phyloP scores from a whole-genome alignment of 2,113 vertebrate species.

The Callionymus lyra region DNA sequence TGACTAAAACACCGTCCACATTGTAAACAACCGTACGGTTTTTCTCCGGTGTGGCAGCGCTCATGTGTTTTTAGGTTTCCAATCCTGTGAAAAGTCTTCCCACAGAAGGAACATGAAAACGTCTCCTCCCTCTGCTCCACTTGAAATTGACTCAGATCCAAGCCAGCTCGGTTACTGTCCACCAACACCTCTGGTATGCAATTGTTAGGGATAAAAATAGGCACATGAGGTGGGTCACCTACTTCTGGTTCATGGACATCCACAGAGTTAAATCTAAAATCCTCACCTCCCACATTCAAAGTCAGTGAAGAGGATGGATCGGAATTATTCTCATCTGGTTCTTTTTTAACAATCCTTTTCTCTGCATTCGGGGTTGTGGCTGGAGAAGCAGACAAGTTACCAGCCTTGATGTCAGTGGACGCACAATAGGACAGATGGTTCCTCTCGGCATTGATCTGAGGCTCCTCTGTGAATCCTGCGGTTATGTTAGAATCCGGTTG shows the following conservation, averaged over 20 bases:
- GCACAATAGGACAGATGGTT: not conserved
- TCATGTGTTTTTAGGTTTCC: constrained; percentile 65
- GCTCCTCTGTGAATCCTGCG: too few species aligned
- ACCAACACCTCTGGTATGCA: too few species aligned
- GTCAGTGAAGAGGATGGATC: constrained; percentile 5
- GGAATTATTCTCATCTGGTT: constrained; percentile 11
- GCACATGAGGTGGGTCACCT: constrained; percentile 6
- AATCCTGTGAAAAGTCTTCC: constrained; percentile 58
- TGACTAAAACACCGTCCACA: constrained; percentile 65
- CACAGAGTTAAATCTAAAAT: constrained; percentile 29
- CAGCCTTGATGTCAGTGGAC: too few species aligned
- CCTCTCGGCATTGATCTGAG: constrained; percentile 8
- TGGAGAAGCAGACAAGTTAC: too few species aligned
- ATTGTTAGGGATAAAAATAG: constrained; percentile 12
- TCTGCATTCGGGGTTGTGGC: too few species aligned
- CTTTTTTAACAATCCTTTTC: constrained; percentile 28
- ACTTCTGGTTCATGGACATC: constrained; percentile 3
- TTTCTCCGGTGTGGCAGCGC: constrained; percentile 66
- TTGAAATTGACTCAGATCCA: constrained; percentile 15
- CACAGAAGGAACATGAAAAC: constrained; percentile 53
- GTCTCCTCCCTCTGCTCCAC: constrained; percentile 22
- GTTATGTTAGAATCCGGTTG: too few species aligned
- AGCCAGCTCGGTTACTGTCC: not conserved
- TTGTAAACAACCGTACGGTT: constrained; percentile 58
- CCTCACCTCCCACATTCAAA: constrained; percentile 17